A percentile compares a stretch with the other conserved stretches of the same genome.
Conservation (phyloP, 2,113 vertebrate genomes). For the Rhodinocichla rosea region DNA sequence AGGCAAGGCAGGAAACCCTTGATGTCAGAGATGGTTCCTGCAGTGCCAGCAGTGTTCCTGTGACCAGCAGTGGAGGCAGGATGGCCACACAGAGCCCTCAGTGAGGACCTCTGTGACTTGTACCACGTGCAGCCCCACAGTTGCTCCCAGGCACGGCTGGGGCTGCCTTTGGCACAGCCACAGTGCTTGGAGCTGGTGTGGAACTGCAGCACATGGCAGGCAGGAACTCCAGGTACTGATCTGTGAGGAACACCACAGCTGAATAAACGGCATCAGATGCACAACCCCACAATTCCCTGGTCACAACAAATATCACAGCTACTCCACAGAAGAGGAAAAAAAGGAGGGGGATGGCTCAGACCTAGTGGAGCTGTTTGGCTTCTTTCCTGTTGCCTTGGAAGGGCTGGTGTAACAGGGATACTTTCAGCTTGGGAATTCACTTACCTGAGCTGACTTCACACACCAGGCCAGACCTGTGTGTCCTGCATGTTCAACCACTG, state of each 20-base stretch:
- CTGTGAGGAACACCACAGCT: neutral
- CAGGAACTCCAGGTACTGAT: neutral
- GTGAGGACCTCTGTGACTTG: neutral
- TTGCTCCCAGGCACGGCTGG: neutral
- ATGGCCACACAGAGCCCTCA: rapidly evolving
- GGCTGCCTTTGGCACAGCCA: neutral
- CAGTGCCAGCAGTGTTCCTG: neutral
- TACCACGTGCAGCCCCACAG: neutral
- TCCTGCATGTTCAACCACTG: neutral
- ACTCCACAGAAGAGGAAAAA: neutral
- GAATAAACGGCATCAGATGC: neutral
- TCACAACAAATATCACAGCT: neutral
- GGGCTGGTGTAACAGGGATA: neutral
- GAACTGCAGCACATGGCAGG: neutral
- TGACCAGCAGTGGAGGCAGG: neutral
- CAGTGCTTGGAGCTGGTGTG: rapidly evolving
- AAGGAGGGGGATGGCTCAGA: neutral
- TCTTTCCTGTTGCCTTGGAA: neutral
- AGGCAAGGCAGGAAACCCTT: neutral
- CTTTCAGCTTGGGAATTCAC: neutral
- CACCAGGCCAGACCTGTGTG: neutral
- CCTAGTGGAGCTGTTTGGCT: neutral
- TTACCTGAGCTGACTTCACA: neutral
- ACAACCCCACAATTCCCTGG: neutral
- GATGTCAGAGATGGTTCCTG: neutral